These are phyloP conservation scores for Steromphala cineraria DNA, from an alignment of 2,888 invertebrate genomes.

Conservation along the genomic window DNA sequence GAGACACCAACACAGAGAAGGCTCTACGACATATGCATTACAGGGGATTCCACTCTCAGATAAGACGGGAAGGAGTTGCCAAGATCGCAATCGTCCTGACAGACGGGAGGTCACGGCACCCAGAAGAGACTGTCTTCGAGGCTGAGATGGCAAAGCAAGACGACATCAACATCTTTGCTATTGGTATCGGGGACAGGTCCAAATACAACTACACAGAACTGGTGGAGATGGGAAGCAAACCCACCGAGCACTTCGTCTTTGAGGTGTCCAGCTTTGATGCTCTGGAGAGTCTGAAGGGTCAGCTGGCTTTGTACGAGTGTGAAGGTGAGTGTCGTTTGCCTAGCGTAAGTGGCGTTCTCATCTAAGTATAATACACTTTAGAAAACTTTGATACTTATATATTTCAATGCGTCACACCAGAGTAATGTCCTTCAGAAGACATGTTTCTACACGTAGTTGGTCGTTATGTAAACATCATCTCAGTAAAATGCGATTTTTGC, in stretches of 20 bases:
- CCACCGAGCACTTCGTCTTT: conserved; percentile 46
- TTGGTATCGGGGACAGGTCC: conserved; percentile 46
- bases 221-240: conserved; percentile 57
- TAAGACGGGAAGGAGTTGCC: conserved; percentile 30
- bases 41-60: not conserved
- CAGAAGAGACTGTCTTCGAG: conserved; percentile 27
- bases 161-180: conserved; percentile 52
- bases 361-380: not conserved
- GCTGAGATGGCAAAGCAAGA: conserved; percentile 32
- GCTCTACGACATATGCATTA: conserved; percentile 25
- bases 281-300: conserved; percentile 47
- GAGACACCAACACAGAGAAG: conserved; percentile 23
- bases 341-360: conserved; percentile 12
- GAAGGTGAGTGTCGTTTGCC: conserved; percentile 42
- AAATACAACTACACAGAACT: conserved; percentile 58
- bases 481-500: no score
- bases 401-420: no score
- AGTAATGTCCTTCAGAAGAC: no score
- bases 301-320: conserved; percentile 51
- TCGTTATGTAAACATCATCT: no score
- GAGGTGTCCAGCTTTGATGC: conserved; percentile 56
- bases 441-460: no score
- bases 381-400: no score
- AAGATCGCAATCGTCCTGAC: conserved; percentile 60
- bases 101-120: conserved; percentile 51